A percentile compares a stretch with the other conserved stretches of the same genome.
phyloP scores from a whole-genome alignment of 2,797 vertebrate species.

The Carcharodon carcharias region DNA sequence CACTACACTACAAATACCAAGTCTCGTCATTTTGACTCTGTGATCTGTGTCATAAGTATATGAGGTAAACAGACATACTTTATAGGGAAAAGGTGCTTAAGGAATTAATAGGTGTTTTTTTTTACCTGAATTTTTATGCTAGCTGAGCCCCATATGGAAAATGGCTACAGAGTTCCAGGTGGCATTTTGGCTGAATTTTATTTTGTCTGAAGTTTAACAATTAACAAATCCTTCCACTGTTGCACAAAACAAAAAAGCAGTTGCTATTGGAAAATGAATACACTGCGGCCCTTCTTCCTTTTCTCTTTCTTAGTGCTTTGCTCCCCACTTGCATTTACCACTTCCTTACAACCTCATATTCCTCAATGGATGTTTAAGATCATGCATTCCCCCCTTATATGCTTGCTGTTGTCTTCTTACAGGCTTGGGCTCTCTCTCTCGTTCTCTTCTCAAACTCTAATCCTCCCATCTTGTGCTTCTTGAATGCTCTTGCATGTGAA shows the following conservation, averaged over 20 bases:
- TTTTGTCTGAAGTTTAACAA: not conserved
- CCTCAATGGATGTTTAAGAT: not conserved
- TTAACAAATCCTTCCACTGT: not conserved
- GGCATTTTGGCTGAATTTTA: not conserved
- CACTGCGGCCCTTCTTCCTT: not conserved
- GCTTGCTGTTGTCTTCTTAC: not conserved
- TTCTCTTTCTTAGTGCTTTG: conserved; percentile 11
- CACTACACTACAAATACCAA: too few relatives aligned
- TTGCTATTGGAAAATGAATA: not conserved
- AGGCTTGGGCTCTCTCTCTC: not conserved
- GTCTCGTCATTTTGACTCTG: too few relatives aligned
- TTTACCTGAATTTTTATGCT: not conserved
- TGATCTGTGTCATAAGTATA: too few relatives aligned
- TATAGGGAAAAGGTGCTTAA: too few relatives aligned
- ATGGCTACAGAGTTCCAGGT: not conserved
- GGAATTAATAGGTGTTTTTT: too few relatives aligned
- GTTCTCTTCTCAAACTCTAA: too few relatives aligned
- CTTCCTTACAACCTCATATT: not conserved
- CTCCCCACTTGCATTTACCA: not conserved
- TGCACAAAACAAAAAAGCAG: not conserved
- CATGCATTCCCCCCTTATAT: not conserved
- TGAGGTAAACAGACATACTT: too few relatives aligned
- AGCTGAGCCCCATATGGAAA: not conserved
- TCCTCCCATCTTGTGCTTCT: not conserved
- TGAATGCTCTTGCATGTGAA: not conserved